A percentile compares a stretch with the other conserved stretches of the same genome.
phyloP scores from a whole-genome alignment of 2,797 vertebrate genomes.

The Lycodopsis pacificus region DNA sequence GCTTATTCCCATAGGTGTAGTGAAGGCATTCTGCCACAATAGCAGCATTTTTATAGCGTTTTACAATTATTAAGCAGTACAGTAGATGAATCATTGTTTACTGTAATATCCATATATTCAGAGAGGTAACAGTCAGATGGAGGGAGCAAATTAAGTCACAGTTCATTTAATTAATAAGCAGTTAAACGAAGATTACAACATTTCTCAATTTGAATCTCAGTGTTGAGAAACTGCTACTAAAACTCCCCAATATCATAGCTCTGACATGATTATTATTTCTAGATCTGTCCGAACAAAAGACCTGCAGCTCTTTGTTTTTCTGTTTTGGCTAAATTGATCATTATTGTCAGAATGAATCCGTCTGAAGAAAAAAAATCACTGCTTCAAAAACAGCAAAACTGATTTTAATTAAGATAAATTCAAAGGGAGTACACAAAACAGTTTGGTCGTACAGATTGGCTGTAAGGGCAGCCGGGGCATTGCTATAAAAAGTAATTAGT shows the following conservation, averaged over 20 bases:
- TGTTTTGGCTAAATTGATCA: slow-evolving; percentile 14
- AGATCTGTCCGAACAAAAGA: neutral
- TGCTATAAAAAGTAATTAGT: slow-evolving; percentile 33
- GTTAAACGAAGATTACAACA: neutral
- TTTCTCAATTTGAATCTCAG: slow-evolving; percentile 15
- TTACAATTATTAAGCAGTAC: slow-evolving; percentile 6
- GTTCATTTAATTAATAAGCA: slow-evolving; percentile 4
- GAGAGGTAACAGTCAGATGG: slow-evolving; percentile 4
- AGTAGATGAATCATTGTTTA: slow-evolving; percentile 15
- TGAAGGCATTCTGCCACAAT: slow-evolving; percentile 26
- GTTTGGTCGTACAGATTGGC: slow-evolving; percentile 19
- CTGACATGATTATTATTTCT: slow-evolving; percentile 5
- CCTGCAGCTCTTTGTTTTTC: slow-evolving; percentile 8
- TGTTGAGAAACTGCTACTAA: neutral
- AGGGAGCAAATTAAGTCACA: neutral
- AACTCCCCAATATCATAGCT: neutral
- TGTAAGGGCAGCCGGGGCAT: slow-evolving; percentile 19
- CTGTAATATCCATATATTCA: slow-evolving; percentile 18
- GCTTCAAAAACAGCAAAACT: slow-evolving; percentile 3
- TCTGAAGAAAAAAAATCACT: slow-evolving; percentile 13
- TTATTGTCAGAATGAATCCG: slow-evolving; percentile 5
- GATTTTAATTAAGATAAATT: slow-evolving; percentile 35
- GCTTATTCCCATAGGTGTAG: slow-evolving; percentile 29
- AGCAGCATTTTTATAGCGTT: slow-evolving; percentile 22
- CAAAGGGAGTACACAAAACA: neutral